Evolutionary conservation across 2,113 vertebrate genomes (phyloP), one percentile per base, ranked within the genome.

Genomic region (Dromaius novaehollandiae): DNA sequence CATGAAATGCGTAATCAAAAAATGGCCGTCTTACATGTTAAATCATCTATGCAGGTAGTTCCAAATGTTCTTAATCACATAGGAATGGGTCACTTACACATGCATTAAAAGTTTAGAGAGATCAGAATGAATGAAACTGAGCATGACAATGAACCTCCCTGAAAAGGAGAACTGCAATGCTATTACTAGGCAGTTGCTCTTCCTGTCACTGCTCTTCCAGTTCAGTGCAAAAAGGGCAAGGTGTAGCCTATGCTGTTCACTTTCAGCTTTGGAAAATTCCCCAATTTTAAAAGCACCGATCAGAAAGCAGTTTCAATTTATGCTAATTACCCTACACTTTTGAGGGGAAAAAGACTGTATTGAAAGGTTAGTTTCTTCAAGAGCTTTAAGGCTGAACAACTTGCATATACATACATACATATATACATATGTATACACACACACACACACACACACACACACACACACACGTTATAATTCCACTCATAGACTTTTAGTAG

Each of bases 221-320:
- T 5, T 63, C 30, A 48, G 10, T 73, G 20, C 38, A 38, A 9
- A 4, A 86, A 53, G 44, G 4, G 9, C 30, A 90, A 74, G 40
- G 82, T 0, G 0, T 66, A 71, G 55, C 5, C 7, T 19, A 32
- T 9, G 7, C 11, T 36, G 17, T 42, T 74, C 58, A 42, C 11
- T 8, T 44, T 68, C 22, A 68, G 25, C 3, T 58, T 34, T 76
- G 21, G 8, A 25, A 28, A 44, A 68, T 88, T 78, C 15, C 32
- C 4, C 14, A 21, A 46, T 82, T 83, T 89, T 69, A 42, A 36
- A 87, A 89, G 7, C 5, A n/a, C 32, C 12, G 61, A 4, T 82
- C 82, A 25, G 3, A 40, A 76, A 7, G 3, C 5, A 53, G 26
- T 38, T 71, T 38, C 16, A 32, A 30, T 68, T 75, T 86, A 66